phyloP scores from a whole-genome alignment of 2,888 invertebrate species.

The Luffia ferchaultella region DNA sequence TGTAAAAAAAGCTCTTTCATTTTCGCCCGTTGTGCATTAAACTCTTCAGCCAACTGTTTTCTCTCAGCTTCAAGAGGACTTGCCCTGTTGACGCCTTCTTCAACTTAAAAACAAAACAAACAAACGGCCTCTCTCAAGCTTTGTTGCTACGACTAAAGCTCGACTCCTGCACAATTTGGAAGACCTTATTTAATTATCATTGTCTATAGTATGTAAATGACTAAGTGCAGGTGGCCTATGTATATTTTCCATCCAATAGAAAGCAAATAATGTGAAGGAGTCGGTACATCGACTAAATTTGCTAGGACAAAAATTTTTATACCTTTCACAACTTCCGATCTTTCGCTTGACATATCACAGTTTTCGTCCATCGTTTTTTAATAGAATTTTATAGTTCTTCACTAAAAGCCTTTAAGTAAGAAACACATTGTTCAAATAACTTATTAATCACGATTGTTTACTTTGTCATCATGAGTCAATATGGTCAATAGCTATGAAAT shows the following conservation, averaged over 20 bases:
- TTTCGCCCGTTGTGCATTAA: slow-evolving; percentile 89
- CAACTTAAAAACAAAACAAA: not conserved
- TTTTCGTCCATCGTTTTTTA: not conserved
- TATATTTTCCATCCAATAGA: too few relatives aligned
- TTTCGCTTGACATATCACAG: not conserved
- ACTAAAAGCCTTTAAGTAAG: not conserved
- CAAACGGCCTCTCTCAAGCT: not conserved
- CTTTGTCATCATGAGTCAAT: too few relatives aligned
- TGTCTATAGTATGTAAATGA: too few relatives aligned
- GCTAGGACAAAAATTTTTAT: not conserved
- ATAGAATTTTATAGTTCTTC: not conserved
- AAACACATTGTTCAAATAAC: too few relatives aligned
- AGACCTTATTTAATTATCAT: too few relatives aligned
- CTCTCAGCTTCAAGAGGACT: slow-evolving; percentile 25
- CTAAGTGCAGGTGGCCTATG: too few relatives aligned
- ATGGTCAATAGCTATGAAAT: too few relatives aligned
- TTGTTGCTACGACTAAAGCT: not conserved
- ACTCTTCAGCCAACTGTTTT: slow-evolving; percentile 80
- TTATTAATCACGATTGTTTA: too few relatives aligned
- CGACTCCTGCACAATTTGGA: not conserved
- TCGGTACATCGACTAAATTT: not conserved
- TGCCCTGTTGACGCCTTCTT: slow-evolving; percentile 9
- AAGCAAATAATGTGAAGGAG: not conserved
- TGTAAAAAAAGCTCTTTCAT: slow-evolving; percentile 93
- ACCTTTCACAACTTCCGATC: not conserved